Evolutionary conservation across 2,113 vertebrate species (phyloP), one percentile per base, ranked within the genome.

Genomic region (Muntiacus muntjak): DNA sequence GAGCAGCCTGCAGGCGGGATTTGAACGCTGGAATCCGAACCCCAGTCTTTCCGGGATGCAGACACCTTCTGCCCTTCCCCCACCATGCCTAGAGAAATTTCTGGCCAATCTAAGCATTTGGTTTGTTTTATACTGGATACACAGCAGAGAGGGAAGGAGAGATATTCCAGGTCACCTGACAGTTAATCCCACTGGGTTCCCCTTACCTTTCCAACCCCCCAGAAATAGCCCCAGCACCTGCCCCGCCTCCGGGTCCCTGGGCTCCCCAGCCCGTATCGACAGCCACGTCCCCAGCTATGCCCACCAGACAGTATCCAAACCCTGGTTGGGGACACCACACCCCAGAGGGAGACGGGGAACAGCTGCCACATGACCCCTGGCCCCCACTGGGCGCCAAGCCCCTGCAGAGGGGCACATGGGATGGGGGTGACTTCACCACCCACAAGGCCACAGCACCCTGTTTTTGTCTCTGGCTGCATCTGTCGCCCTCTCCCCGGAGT

Each of bases 301-400:
- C 54, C 19, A 5, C 91, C 78, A 89, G 95, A 94, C 91, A 36
- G 47, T 12, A 15, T 60, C 47, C 84, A 47, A 94, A 55, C 67
- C 71, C 83, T 78, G 26, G n/a, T 30, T 58, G 58, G 25, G 52
- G 91, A 95, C 54, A 50, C 43, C 1, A 0, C 13, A 17, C 52
- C 95, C 60, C 58, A 40, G 57, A 76, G 50, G 62, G 55, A 93
- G 57, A 79, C 19, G 0, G 85, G 30, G 87, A 93, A 64, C 97
- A 97, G 96, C 96, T 98, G 96, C 23, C 3, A 4, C 3, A 0
- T 64, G 79, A 96, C 87, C 89, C 55, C 25, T 23, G 71, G 30
- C 26, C 47, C 28, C 71, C 26, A 12, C 17, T 5, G 10, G 86
- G 55, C 3, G 3, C 91, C 91, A 62, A 43, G 14, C 2, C 79